phyloP scores from a whole-genome alignment of 1,140 invertebrate genomes.

The Bombus superbus region DNA sequence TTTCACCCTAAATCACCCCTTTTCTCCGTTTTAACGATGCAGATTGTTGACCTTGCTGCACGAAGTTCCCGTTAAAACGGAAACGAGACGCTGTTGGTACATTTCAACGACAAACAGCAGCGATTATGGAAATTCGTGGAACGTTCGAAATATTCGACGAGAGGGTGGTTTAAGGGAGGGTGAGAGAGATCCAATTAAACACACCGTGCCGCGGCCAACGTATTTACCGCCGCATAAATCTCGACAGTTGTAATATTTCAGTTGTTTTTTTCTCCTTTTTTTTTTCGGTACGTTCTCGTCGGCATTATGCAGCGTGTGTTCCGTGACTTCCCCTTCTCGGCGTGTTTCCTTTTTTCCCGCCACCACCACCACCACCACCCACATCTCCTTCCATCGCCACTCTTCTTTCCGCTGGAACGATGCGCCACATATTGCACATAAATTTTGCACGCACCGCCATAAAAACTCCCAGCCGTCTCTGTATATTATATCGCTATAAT shows the following conservation, averaged over 20 bases:
- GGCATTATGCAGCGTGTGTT: constrained; percentile 46
- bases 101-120: background rate
- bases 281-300: constrained; percentile 44
- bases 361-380: too few relatives aligned
- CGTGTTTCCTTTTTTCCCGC: background rate
- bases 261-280: background rate
- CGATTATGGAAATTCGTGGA: constrained; percentile 43
- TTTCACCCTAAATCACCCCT: background rate
- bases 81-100: background rate
- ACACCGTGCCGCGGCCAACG: constrained; percentile 34
- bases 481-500: constrained; percentile 68
- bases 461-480: constrained; percentile 58
- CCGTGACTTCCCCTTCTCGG: constrained; percentile 33
- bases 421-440: constrained; percentile 71
- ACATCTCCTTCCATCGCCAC: background rate
- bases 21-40: constrained; percentile 6
- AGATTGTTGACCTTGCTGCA: constrained; percentile 14
- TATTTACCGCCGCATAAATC: constrained; percentile 67
- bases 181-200: constrained; percentile 60
- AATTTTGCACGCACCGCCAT: constrained; percentile 67
- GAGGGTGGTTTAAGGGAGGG: background rate
- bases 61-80: constrained; percentile 4
- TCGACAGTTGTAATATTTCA: constrained; percentile 65
- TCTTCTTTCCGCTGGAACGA: constrained; percentile 37
- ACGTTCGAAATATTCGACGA: constrained; percentile 49